Conservation (phyloP, 2,888 invertebrate species). For the Lasius platythorax region DNA sequence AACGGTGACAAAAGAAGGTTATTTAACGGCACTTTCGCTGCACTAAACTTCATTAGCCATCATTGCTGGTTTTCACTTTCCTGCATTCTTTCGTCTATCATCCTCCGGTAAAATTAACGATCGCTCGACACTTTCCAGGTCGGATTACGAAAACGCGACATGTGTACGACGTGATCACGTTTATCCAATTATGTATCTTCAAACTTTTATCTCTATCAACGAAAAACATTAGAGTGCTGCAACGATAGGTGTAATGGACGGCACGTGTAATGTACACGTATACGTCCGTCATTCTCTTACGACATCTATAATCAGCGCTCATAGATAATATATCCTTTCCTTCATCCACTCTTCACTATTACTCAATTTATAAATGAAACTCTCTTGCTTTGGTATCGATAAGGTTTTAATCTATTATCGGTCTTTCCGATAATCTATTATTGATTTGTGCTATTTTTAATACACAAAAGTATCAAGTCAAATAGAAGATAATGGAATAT, state of each 20-base stretch:
- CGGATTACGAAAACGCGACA: conserved; percentile 34
- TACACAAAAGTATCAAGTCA: not conserved
- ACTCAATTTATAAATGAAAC: conserved; percentile 33
- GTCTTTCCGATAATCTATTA: not conserved
- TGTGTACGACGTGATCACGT: conserved; percentile 12
- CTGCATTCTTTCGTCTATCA: not conserved
- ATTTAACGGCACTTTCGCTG: conserved; percentile 60
- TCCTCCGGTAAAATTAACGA: conserved; percentile 3
- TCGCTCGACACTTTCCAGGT: conserved; percentile 22
- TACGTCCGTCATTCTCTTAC: conserved; percentile 21
- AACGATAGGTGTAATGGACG: conserved; percentile 25
- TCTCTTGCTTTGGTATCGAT: conserved; percentile 7
- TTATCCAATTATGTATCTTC: conserved; percentile 35
- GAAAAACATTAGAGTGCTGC: conserved; percentile 14
- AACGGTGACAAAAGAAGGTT: conserved; percentile 20
- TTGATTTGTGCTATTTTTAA: not conserved
- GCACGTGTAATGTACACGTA: conserved; percentile 35
- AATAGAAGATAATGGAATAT: conserved; percentile 16
- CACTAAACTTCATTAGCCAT: conserved; percentile 35
- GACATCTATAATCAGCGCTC: conserved; percentile 29
- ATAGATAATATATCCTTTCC: conserved; percentile 24
- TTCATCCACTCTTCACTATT: conserved; percentile 7
- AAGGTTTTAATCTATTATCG: conserved; percentile 13
- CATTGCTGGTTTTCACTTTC: conserved; percentile 23
- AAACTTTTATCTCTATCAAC: conserved; percentile 29